Evolutionary conservation across 1,140 invertebrate genomes (phyloP).

Genomic region (Drosophila biarmipes): DNA sequence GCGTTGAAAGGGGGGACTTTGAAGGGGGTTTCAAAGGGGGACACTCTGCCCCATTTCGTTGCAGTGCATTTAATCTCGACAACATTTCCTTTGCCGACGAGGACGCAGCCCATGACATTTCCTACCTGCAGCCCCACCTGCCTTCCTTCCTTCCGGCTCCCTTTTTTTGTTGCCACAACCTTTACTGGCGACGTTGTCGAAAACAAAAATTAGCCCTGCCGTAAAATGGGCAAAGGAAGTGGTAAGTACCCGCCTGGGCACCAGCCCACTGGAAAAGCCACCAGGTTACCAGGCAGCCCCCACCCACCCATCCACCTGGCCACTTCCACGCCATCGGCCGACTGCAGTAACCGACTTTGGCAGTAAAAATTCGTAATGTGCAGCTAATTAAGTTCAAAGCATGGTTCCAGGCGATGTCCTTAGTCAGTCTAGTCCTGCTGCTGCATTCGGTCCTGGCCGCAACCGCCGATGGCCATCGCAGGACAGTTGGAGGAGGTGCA

Average conservation of each 20-base stretch:
- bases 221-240: slow-evolving; percentile 80
- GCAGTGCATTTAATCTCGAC: slow-evolving; percentile 75
- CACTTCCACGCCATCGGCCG: slow-evolving; percentile 22
- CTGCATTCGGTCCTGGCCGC: slow-evolving; percentile 12
- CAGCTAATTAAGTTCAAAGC: slow-evolving; percentile 83
- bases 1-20: slow-evolving; percentile 21
- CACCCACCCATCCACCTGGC: slow-evolving; percentile 2
- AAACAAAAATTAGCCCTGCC: slow-evolving; percentile 80
- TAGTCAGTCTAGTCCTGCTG: slow-evolving; percentile 26
- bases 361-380: slow-evolving; percentile 83
- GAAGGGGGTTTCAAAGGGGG: too few species aligned
- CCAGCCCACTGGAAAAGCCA: not conserved
- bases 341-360: slow-evolving; percentile 63
- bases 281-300: not conserved
- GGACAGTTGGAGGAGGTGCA: not conserved
- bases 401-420: slow-evolving; percentile 59
- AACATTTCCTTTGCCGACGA: slow-evolving; percentile 73
- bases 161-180: slow-evolving; percentile 22
- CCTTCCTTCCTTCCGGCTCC: slow-evolving; percentile 7
- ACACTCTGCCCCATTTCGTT: slow-evolving; percentile 15
- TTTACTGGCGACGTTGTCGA: slow-evolving; percentile 61
- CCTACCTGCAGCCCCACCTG: slow-evolving; percentile 50
- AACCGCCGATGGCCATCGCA: slow-evolving; percentile 11
- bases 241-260: slow-evolving; percentile 58
- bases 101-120: slow-evolving; percentile 71